Evolutionary conservation across 2,113 vertebrate species (phyloP).

Genomic region (Toxotes jaculatrix): DNA sequence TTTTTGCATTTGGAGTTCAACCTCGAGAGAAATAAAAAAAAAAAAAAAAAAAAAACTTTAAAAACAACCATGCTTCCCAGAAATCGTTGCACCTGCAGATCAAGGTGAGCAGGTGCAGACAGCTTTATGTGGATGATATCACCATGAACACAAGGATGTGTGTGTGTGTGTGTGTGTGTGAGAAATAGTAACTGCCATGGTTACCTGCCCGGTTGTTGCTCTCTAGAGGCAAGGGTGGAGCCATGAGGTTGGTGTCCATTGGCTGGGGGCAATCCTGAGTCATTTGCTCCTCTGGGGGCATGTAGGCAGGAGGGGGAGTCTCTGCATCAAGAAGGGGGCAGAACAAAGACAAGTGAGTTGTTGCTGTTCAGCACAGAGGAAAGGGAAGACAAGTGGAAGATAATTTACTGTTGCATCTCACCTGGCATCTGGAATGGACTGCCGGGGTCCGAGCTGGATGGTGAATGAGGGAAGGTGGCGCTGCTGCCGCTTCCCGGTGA

Average conservation of each 20-base stretch:
- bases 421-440: constrained; percentile 99
- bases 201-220: constrained; percentile 92
- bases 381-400: neutral
- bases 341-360: constrained; percentile 22
- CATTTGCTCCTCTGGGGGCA: constrained; percentile 97
- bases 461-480: constrained; percentile 95
- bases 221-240: constrained; percentile 88
- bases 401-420: constrained; percentile 59
- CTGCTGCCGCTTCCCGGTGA: constrained; percentile 93
- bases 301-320: constrained; percentile 96
- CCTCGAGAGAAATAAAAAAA: neutral
- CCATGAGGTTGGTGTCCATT: constrained; percentile 97
- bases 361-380: neutral
- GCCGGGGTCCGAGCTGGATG: constrained; percentile 94
- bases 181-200: constrained; percentile 12
- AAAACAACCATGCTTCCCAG: constrained; percentile 30
- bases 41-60: constrained; percentile 5
- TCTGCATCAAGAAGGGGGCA: constrained; percentile 81
- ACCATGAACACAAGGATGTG: constrained; percentile 30
- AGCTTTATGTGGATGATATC: constrained; percentile 56
- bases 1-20: constrained; percentile 29
- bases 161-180: neutral
- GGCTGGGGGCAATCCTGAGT: constrained; percentile 96
- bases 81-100: constrained; percentile 69
- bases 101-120: constrained; percentile 60